Conservation (phyloP, 1,140 invertebrate species). For the Physella acuta region DNA sequence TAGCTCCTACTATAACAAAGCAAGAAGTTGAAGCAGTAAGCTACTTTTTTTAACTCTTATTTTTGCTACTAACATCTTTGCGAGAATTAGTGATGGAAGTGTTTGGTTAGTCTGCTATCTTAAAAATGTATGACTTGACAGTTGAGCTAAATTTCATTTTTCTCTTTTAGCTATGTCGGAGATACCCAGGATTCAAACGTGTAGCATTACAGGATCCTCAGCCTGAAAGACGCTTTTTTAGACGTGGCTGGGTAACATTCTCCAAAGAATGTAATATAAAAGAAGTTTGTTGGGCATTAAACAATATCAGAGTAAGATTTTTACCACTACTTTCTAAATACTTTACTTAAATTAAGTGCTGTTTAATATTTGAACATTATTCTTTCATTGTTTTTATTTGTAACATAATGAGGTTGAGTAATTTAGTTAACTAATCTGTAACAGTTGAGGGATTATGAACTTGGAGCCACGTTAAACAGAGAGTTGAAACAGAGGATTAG, state of each 20-base stretch:
- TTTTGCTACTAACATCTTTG: no score
- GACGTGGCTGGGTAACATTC: conserved; percentile 98
- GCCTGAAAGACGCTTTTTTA: conserved; percentile 90
- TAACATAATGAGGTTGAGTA: no score
- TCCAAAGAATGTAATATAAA: conserved; percentile 96
- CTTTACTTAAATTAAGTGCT: background rate
- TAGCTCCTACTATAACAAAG: conserved; percentile 93
- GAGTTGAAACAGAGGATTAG: conserved; percentile 90
- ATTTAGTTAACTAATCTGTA: no score
- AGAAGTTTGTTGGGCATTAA: conserved; percentile 98
- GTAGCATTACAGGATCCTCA: conserved; percentile 96
- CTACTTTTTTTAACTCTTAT: no score
- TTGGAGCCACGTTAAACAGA: conserved; percentile 91
- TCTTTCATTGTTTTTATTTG: no score
- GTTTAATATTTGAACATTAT: no score
- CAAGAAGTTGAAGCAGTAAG: conserved; percentile 93
- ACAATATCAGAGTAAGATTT: conserved; percentile 87
- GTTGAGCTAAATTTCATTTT: no score
- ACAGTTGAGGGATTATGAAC: conserved; percentile 85
- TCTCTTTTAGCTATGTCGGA: conserved; percentile 85
- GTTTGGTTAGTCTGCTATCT: no score
- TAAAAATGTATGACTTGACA: no score
- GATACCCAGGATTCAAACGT: conserved; percentile 92
- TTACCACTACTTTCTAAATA: background rate
- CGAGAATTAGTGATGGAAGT: no score